Conservation (phyloP, 64 coral and sea anemone genomes). For the Pachyseris speciosa region DNA sequence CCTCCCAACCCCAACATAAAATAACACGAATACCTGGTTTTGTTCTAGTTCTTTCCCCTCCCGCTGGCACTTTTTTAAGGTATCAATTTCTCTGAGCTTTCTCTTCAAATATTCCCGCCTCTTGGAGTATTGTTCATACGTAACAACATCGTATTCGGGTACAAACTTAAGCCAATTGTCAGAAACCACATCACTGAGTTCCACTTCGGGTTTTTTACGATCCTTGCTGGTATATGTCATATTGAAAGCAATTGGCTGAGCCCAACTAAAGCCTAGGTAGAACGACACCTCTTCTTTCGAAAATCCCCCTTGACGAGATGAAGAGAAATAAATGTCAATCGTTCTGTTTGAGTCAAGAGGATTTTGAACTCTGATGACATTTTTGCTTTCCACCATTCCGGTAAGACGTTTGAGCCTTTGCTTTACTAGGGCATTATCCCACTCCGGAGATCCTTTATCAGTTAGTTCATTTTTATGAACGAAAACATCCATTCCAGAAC, state of each 20-base stretch:
- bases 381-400: conserved; percentile 37
- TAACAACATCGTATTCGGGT: neutral
- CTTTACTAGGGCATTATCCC: neutral
- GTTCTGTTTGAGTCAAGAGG: neutral
- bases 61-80: neutral
- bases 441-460: neutral
- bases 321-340: conserved; percentile 47
- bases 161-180: neutral
- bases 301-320: conserved; percentile 33
- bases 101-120: neutral
- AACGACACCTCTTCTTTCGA: conserved; percentile 71
- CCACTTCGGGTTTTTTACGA: neutral
- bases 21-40: conserved; percentile 39
- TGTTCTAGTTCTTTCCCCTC: neutral
- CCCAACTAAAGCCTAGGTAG: conserved; percentile 64
- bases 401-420: conserved; percentile 43
- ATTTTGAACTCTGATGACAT: conserved; percentile 30
- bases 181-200: neutral
- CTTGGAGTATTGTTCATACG: neutral
- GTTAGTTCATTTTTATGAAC: conserved; percentile 62
- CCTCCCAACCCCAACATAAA: no score
- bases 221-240: neutral
- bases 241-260: conserved; percentile 22
- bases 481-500: conserved; percentile 50
- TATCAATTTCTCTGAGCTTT: neutral